Evolutionary conservation across 1,140 invertebrate species (phyloP).

Genomic region (Pseudobourletiella spinata): DNA sequence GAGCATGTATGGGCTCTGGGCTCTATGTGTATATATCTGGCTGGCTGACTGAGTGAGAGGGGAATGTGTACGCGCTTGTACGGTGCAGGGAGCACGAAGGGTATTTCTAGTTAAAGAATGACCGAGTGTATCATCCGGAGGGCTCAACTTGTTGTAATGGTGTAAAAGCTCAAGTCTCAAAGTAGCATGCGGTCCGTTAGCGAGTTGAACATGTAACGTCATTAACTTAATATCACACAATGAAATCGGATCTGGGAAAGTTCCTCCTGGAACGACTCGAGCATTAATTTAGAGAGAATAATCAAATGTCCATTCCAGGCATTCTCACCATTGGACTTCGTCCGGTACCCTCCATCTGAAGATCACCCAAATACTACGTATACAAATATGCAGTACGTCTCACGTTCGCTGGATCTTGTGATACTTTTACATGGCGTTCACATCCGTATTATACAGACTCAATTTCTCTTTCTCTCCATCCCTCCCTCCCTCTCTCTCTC

Average conservation of each 20-base stretch:
- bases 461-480: neutral
- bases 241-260: conserved; percentile 8
- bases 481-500: neutral
- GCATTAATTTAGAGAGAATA: conserved; percentile 18
- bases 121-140: too few relatives aligned
- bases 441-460: neutral
- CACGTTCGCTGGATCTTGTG: too few relatives aligned
- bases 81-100: too few relatives aligned
- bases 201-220: conserved; percentile 5
- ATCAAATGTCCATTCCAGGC: conserved; percentile 13
- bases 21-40: too few relatives aligned
- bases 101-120: too few relatives aligned
- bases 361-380: neutral
- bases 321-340: conserved; percentile 1
- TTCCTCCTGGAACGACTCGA: neutral
- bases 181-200: neutral
- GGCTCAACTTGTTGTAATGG: too few relatives aligned
- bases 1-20: too few relatives aligned
- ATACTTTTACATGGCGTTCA: too few relatives aligned
- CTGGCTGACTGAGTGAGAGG: too few relatives aligned
- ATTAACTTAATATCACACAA: conserved; percentile 23
- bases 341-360: neutral
- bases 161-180: too few relatives aligned
- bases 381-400: neutral
- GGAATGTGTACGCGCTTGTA: too few relatives aligned